A percentile compares a stretch with the other conserved stretches of the same genome.
phyloP scores from a whole-genome alignment of 2,113 vertebrate species.

The Plecotus auritus region DNA sequence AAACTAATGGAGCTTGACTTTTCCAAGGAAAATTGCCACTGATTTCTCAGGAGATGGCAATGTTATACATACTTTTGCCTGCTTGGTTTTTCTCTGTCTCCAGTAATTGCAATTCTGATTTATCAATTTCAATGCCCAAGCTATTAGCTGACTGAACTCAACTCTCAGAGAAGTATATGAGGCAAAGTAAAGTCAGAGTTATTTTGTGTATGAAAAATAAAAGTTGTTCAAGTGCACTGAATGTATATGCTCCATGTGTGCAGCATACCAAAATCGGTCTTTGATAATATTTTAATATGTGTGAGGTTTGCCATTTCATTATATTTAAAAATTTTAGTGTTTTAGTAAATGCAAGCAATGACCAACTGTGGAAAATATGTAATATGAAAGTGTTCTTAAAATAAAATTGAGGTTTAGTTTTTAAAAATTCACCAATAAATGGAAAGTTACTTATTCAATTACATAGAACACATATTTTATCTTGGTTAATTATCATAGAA shows the following conservation, averaged over 20 bases:
- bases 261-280: accelerated
- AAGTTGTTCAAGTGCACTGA: neutral
- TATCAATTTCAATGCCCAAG: neutral
- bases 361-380: neutral
- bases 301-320: neutral
- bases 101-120: conserved; percentile 1
- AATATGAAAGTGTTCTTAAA: neutral
- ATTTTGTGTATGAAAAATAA: neutral
- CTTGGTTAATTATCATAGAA: neutral
- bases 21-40: conserved; percentile 30
- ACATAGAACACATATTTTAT: neutral
- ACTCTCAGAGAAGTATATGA: neutral
- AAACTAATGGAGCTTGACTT: conserved; percentile 13
- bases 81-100: conserved; percentile 2
- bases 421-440: neutral
- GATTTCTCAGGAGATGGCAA: conserved; percentile 35
- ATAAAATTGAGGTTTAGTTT: neutral
- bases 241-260: neutral
- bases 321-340: neutral
- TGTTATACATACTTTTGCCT: neutral
- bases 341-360: neutral
- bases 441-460: neutral
- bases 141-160: neutral
- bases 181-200: neutral
- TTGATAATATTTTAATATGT: neutral